Conservation (phyloP, 2,113 vertebrate genomes). For the Leptocoma aspasia region DNA sequence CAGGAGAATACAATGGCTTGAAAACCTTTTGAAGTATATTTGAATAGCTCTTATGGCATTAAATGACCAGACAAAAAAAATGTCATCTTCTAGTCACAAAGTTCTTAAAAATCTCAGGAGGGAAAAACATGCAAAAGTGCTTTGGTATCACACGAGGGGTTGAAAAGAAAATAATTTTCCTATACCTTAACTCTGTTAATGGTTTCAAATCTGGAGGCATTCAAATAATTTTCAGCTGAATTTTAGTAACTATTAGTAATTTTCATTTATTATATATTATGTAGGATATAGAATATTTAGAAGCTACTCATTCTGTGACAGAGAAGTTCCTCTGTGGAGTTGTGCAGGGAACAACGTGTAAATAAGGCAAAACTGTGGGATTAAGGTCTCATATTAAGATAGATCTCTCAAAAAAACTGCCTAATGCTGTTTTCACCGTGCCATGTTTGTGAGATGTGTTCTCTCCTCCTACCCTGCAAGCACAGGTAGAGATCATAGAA, state of each 20-base stretch:
- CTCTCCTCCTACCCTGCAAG: not conserved
- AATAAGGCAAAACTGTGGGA: not conserved
- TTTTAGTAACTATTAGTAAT: slow-evolving; percentile 13
- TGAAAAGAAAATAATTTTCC: slow-evolving; percentile 55
- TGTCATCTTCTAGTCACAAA: not conserved
- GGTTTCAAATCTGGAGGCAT: slow-evolving; percentile 17
- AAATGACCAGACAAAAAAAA: slow-evolving; percentile 39
- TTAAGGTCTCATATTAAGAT: not conserved
- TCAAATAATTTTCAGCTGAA: slow-evolving; percentile 27
- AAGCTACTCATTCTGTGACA: not conserved
- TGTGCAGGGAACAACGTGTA: not conserved
- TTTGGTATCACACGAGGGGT: slow-evolving; percentile 17
- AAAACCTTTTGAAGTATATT: slow-evolving; percentile 46
- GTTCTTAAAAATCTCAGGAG: slow-evolving; percentile 9
- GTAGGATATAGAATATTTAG: not conserved
- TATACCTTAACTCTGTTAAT: not conserved
- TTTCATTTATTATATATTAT: not conserved
- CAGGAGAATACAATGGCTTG: not conserved
- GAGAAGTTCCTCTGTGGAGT: not conserved
- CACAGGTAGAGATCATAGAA: not conserved
- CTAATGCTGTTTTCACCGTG: not conserved
- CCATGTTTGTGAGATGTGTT: not conserved
- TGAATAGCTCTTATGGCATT: slow-evolving; percentile 18
- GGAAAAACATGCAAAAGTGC: slow-evolving; percentile 25
- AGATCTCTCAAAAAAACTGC: not conserved